Conservation (phyloP, 1,140 invertebrate species). For the Pseudomyrmex sp. region DNA sequence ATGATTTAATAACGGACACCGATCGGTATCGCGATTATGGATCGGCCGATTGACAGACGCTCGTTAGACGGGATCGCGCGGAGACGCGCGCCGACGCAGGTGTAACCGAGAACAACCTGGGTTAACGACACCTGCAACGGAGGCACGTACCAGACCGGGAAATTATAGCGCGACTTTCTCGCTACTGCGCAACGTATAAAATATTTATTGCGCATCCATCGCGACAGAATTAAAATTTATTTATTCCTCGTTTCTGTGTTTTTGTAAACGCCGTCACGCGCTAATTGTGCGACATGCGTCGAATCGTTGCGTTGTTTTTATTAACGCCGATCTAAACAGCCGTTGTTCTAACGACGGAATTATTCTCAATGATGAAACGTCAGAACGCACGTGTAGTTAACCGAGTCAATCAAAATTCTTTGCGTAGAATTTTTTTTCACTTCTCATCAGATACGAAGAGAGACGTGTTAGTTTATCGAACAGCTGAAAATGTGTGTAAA, state of each 20-base stretch:
- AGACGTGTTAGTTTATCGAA: neutral
- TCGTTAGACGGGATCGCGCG: slow-evolving; percentile 47
- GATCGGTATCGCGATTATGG: slow-evolving; percentile 61
- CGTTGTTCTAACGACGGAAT: neutral
- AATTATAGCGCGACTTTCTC: slow-evolving; percentile 63
- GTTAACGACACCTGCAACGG: slow-evolving; percentile 69
- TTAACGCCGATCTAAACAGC: neutral
- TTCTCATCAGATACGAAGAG: neutral
- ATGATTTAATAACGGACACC: slow-evolving; percentile 61
- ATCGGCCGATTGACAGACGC: slow-evolving; percentile 61
- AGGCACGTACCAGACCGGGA: slow-evolving; percentile 51
- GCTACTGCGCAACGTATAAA: slow-evolving; percentile 21
- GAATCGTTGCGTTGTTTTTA: neutral
- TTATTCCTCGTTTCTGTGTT: slow-evolving; percentile 53
- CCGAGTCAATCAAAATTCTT: neutral
- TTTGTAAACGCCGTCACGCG: neutral
- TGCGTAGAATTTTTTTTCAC: neutral
- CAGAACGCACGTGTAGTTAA: neutral
- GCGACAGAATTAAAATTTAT: slow-evolving; percentile 52
- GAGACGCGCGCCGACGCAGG: slow-evolving; percentile 22
- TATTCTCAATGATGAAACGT: neutral
- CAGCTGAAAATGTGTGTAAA: neutral
- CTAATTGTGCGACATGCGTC: slow-evolving; percentile 52
- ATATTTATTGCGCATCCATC: slow-evolving; percentile 63
- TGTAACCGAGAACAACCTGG: slow-evolving; percentile 44